Evolutionary conservation across 2,797 vertebrate genomes (phyloP), one percentile per base, ranked within the genome.

Genomic region (Chloroceryle inda): DNA sequence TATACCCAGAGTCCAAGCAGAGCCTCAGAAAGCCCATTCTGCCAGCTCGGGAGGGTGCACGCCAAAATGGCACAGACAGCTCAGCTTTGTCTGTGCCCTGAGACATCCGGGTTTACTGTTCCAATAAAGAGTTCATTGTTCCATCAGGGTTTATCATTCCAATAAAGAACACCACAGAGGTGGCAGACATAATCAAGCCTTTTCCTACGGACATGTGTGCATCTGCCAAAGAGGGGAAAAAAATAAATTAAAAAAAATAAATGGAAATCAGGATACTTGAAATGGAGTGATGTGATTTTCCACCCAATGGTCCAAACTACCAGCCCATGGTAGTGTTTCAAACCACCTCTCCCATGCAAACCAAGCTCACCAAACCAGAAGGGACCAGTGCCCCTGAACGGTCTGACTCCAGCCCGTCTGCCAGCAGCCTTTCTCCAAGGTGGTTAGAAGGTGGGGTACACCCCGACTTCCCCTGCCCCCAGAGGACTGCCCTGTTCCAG

Each of bases 101-200:
- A 75, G 75, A 56, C n/a, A 26, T 42, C 10, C 14, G 67, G 31
- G 52, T 78, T 79, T 85, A 29, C n/a, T 2, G 3, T 73, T 91
- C 67, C 27, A 92, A 50, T 53, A 78, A 82, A 91, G 81, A 23
- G 31, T 79, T 76, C 66, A 55, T 76, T 21, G 47, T 82, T 79
- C 81, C 33, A 26, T n/a, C 53, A 24, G 73, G 13, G 61, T 91
- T 79, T 74, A n/a, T 45, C 1, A 2, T 74, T 80, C 72, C 77
- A 89, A 68, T 74, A 49, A 81, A 92, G 81, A 96, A 35, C 56
- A 45, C 52, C 8, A 56, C 78, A 53, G 58, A 77, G 76, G 78
- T 50, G 68, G 72, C 76, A 92, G 85, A 53, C 88, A 37, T 23
- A 71, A 58, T 27, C 33, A 3, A 81, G 66, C 56, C 72, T 92